phyloP scores from a whole-genome alignment of 2,797 vertebrate species.

The Echiichthys vipera region DNA sequence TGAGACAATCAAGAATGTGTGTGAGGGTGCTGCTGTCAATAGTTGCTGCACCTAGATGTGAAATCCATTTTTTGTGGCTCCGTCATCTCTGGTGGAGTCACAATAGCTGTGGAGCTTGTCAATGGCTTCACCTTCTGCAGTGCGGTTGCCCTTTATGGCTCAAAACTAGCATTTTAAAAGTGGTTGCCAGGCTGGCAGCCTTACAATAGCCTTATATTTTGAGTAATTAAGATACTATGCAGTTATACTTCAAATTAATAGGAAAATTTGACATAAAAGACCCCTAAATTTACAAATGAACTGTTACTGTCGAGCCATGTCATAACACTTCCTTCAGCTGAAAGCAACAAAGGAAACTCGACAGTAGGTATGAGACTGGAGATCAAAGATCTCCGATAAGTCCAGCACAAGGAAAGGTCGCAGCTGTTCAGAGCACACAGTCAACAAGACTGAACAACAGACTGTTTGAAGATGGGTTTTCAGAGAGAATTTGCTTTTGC shows the following conservation, averaged over 20 bases:
- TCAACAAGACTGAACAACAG: slow-evolving; percentile 40
- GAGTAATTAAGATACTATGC: too few species aligned
- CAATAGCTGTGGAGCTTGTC: slow-evolving; percentile 38
- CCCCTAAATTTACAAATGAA: too few species aligned
- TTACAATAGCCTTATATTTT: too few species aligned
- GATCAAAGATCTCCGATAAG: slow-evolving; percentile 67
- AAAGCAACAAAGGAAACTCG: slow-evolving; percentile 40
- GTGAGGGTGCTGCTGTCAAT: slow-evolving; percentile 36
- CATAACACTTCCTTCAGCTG: slow-evolving; percentile 30
- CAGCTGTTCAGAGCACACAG: slow-evolving; percentile 42
- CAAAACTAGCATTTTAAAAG: too few species aligned
- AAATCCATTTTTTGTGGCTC: slow-evolving; percentile 69
- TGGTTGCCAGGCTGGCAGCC: too few species aligned
- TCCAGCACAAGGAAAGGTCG: slow-evolving; percentile 52
- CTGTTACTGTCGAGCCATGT: too few species aligned
- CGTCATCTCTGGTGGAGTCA: slow-evolving; percentile 40
- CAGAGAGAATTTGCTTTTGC: slow-evolving; percentile 25
- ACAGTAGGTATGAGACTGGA: slow-evolving; percentile 9
- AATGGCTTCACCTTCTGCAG: slow-evolving; percentile 40
- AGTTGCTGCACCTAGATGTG: slow-evolving; percentile 38
- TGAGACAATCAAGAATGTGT: slow-evolving; percentile 49
- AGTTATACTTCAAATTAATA: too few species aligned
- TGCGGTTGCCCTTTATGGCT: slow-evolving; percentile 43
- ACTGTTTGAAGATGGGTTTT: slow-evolving; percentile 43
- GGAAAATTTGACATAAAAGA: too few species aligned